Conservation (phyloP, 2,797 vertebrate species). For the Platyrinchus mystaceus region DNA sequence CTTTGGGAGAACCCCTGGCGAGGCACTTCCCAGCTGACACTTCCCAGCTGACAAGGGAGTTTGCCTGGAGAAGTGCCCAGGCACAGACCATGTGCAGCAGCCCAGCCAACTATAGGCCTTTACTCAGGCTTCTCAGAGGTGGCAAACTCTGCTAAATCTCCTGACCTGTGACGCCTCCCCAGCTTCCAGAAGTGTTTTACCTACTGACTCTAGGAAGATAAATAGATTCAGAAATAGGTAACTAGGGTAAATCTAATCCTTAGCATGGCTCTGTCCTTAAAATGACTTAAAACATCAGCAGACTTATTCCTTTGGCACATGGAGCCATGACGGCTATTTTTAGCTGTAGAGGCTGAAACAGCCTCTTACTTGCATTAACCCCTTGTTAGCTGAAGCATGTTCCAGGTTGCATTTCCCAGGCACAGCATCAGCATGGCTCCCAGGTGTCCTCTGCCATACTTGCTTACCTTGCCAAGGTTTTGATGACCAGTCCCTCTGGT, state of each 20-base stretch:
- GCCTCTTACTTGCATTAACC: background rate
- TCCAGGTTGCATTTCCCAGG: background rate
- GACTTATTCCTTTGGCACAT: slow-evolving; percentile 14
- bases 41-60: background rate
- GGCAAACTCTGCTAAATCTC: background rate
- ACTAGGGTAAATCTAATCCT: slow-evolving; percentile 55
- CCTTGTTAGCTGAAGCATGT: background rate
- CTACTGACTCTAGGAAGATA: slow-evolving; percentile 38
- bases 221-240: slow-evolving; percentile 56
- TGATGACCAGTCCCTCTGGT: background rate
- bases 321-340: slow-evolving; percentile 13
- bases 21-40: background rate
- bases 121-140: background rate
- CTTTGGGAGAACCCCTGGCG: background rate
- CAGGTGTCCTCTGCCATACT: background rate
- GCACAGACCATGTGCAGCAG: background rate
- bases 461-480: background rate
- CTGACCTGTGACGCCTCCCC: fast-evolving
- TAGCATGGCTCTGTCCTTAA: background rate
- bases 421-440: background rate
- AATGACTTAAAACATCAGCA: slow-evolving; percentile 41
- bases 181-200: background rate
- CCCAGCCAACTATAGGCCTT: background rate
- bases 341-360: background rate
- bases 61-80: background rate